phyloP scores from a whole-genome alignment of 2,113 vertebrate species.

The Ceratotherium simum region DNA sequence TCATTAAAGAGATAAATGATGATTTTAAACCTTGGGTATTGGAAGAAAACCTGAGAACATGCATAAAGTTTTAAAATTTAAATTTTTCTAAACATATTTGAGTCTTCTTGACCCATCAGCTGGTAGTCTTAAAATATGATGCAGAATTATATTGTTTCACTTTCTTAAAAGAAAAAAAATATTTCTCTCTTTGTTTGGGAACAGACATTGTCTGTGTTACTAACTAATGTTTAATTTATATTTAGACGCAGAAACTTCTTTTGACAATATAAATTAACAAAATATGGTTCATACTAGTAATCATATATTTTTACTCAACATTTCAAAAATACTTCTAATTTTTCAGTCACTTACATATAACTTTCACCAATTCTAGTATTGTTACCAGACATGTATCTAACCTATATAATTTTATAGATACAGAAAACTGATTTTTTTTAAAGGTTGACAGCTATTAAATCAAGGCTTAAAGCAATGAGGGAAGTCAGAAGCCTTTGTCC shows the following conservation, averaged over 20 bases:
- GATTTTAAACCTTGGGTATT: background rate
- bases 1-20: background rate
- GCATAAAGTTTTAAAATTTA: background rate
- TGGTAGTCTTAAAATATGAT: background rate
- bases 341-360: background rate
- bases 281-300: background rate
- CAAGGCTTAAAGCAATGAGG: background rate
- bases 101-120: background rate
- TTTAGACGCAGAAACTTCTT: background rate
- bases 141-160: background rate
- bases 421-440: background rate
- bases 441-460: conserved; percentile 34
- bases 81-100: background rate
- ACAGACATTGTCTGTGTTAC: background rate
- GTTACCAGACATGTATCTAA: background rate
- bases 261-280: background rate
- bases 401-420: background rate
- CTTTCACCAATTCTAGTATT: background rate
- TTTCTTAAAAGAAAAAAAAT: background rate
- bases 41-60: background rate
- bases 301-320: background rate
- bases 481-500: conserved; percentile 49
- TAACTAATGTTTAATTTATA: background rate
- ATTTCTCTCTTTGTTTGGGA: background rate
- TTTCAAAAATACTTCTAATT: conserved; percentile 22